Evolutionary conservation across 2,113 vertebrate genomes (phyloP).

Genomic region (Hydrolagus affinis): DNA sequence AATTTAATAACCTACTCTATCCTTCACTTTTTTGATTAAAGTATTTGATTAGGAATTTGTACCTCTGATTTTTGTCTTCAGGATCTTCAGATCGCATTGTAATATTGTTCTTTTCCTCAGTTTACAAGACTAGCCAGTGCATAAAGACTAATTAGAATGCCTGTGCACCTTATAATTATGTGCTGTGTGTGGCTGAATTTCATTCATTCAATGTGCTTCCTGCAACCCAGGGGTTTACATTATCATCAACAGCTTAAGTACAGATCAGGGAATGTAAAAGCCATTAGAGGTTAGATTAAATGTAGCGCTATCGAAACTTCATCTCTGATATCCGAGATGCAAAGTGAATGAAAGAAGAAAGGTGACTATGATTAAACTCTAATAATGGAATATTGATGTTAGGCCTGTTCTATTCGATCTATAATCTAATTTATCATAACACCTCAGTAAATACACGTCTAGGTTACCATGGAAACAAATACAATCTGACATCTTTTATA

Average conservation of each 20-base stretch:
- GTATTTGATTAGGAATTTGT: constrained; percentile 48
- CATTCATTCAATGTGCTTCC: constrained; percentile 23
- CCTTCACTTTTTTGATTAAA: constrained; percentile 92
- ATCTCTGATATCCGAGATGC: neutral
- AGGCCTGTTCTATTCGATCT: neutral
- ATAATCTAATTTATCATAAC: constrained; percentile 6
- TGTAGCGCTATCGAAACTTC: neutral
- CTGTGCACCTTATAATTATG: constrained; percentile 28
- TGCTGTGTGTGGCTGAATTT: constrained; percentile 25
- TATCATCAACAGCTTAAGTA: constrained; percentile 19
- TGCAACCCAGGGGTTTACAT: constrained; percentile 24
- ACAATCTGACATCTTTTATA: neutral
- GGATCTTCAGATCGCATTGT: constrained; percentile 18
- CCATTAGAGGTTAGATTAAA: neutral
- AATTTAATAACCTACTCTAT: constrained; percentile 87
- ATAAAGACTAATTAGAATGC: constrained; percentile 31
- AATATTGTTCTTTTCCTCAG: neutral
- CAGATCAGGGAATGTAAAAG: constrained; percentile 19
- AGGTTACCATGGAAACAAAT: neutral
- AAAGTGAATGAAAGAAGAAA: neutral
- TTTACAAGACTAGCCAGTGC: constrained; percentile 18
- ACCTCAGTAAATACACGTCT: neutral
- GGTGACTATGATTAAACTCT: neutral
- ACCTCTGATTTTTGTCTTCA: constrained; percentile 29
- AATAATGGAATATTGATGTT: neutral